Evolutionary conservation across 2,113 vertebrate species (phyloP), one percentile per base, ranked within the genome.

Genomic region (Tachysurus vachellii): DNA sequence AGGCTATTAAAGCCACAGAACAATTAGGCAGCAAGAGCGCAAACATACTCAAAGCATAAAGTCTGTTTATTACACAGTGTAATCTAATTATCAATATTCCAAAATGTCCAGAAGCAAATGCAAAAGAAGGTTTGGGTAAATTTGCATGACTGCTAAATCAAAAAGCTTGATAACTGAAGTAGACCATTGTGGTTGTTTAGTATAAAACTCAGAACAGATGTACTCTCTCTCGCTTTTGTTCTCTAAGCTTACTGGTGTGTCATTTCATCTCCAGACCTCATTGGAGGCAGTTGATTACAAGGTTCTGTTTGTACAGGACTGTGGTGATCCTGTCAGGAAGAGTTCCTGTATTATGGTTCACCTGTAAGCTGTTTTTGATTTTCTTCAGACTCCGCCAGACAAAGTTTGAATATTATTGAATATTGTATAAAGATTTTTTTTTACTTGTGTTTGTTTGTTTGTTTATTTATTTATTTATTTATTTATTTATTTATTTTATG

Each of bases 271-370:
- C 66, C 50, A 42, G 82, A 88, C 77, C 66, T 89, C 91, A 89
- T 82, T 91, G 92, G 91, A 71, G 76, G 91, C 83, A 54, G 68
- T 90, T 91, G 92, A 93, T 47, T 93, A 93, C 92, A 87, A 70
- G 86, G 87, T 47, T 85, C 89, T 89, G 87, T 89, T 86, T 91
- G 90, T 64, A 88, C n/a, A n/a, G n/a, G n/a, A n/a, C 90, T 86
- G 87, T 83, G 83, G 82, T 21, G 77, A 88, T 87, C 19, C 42
- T 56, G 53, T 50, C 57, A 88, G 82, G 17, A 64, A 66, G 61
- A 76, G 62, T 80, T 53, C 28, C 77, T 50, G 76, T 73, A 42
- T 53, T 50, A 4, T n/a, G 10, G 44, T 54, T 85, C 84, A 71
- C 76, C 85, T 76, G 13, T 56, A 31, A 10, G 12, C 10, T 4